These are phyloP conservation scores for Agrilus cyanescens DNA, from an alignment of 2,888 invertebrate genomes.

Conservation along the genomic window DNA sequence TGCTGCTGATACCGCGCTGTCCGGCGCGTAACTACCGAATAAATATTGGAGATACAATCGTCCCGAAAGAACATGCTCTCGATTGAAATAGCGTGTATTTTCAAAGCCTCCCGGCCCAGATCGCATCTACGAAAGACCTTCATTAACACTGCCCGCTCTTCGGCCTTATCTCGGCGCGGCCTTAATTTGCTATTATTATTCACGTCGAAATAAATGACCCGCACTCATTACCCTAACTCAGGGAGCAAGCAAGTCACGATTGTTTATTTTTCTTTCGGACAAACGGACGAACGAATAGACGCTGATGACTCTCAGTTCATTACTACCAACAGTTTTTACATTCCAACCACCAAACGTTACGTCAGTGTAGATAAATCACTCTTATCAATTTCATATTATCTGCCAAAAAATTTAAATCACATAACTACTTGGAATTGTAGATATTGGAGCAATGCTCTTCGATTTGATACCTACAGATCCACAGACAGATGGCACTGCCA, in stretches of 20 bases:
- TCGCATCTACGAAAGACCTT: conserved; percentile 22
- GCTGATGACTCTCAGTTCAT: too few species aligned
- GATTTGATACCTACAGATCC: too few species aligned
- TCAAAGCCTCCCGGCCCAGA: conserved; percentile 24
- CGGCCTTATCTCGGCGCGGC: conserved; percentile 22
- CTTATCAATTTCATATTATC: too few species aligned
- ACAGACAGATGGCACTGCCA: too few species aligned
- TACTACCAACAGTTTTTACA: too few species aligned
- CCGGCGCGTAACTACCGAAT: conserved; percentile 34
- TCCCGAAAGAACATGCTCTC: conserved; percentile 33
- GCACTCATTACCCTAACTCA: conserved; percentile 18
- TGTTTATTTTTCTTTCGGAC: conserved; percentile 10
- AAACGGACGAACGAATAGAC: too few species aligned
- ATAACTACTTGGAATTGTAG: too few species aligned
- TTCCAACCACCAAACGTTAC: too few species aligned
- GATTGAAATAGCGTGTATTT: conserved; percentile 30
- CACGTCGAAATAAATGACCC: conserved; percentile 25
- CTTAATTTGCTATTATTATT: conserved; percentile 27
- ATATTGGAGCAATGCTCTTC: too few species aligned
- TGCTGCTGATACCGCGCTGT: conserved; percentile 30
- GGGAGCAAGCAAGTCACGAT: conserved; percentile 21
- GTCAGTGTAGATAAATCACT: too few species aligned
- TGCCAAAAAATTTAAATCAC: too few species aligned
- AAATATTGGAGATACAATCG: conserved; percentile 36
- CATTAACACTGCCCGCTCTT: conserved; percentile 22